Conservation (phyloP, 2,797 vertebrate species). For the Muscicapa striata region DNA sequence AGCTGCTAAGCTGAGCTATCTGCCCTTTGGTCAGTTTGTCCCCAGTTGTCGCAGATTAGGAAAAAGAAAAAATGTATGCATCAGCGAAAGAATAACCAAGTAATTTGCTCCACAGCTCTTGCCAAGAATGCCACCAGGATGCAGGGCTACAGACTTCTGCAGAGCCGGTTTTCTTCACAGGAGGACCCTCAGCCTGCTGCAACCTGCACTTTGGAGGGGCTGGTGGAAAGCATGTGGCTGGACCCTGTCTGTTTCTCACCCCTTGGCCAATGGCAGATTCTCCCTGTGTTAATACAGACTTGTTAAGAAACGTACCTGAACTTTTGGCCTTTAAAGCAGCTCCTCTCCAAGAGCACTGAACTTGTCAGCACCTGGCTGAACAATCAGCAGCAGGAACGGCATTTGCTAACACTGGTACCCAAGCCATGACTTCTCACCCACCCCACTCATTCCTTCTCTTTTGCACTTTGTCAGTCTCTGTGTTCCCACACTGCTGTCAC, state of each 20-base stretch:
- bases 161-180: not conserved
- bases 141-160: not conserved
- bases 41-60: not conserved
- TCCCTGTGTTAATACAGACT: not conserved
- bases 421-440: not conserved
- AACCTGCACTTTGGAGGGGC: accelerated
- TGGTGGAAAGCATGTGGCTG: accelerated
- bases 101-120: not conserved
- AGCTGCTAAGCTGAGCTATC: not conserved
- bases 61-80: not conserved
- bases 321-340: not conserved
- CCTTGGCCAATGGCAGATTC: not conserved
- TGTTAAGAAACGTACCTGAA: not conserved
- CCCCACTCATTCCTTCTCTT: not conserved
- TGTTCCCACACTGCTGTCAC: not conserved
- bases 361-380: not conserved
- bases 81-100: not conserved
- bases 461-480: accelerated
- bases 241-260: not conserved
- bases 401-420: no score
- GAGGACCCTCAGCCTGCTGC: not conserved
- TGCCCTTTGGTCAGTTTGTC: not conserved
- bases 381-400: accelerated
- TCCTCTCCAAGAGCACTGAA: not conserved
- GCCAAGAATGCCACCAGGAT: not conserved